Evolutionary conservation across 1,140 invertebrate genomes (phyloP).

Genomic region (Bilobella aurantiaca): DNA sequence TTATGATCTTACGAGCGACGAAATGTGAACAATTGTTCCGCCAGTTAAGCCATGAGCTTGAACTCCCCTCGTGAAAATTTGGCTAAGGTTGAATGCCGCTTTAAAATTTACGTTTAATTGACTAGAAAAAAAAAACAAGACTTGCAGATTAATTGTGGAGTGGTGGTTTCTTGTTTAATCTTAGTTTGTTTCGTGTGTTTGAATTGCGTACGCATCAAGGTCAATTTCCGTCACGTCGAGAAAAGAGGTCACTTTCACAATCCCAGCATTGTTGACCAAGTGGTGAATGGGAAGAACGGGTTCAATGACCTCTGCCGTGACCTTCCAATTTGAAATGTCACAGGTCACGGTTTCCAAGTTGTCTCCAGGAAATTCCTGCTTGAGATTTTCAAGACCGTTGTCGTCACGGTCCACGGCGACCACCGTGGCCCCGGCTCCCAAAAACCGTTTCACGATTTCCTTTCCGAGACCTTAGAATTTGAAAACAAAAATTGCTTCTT

Average conservation of each 20-base stretch:
- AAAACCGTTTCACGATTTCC: constrained; percentile 17
- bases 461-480: constrained; percentile 18
- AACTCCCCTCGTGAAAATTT: constrained; percentile 1
- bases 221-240: neutral
- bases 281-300: constrained; percentile 9
- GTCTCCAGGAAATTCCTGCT: neutral
- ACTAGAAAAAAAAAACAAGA: constrained; percentile 41
- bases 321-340: neutral
- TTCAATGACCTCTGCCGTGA: neutral
- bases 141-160: no score
- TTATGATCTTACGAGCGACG: constrained; percentile 17
- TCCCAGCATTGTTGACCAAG: constrained; percentile 21
- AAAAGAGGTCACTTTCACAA: neutral
- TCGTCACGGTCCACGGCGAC: constrained; percentile 11
- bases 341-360: neutral
- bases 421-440: constrained; percentile 13
- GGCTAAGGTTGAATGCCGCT: constrained; percentile 15
- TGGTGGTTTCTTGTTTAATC: no score
- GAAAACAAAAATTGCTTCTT: no score
- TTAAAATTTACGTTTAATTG: constrained; percentile 39
- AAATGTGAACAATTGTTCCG: constrained; percentile 23
- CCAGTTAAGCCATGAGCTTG: neutral
- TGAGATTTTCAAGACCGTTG: neutral
- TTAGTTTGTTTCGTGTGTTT: neutral
- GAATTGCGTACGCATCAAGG: constrained; percentile 3